These are phyloP conservation scores for Drosophila malerkotliana DNA, from an alignment of 1,140 invertebrate genomes.

Conservation along the genomic window DNA sequence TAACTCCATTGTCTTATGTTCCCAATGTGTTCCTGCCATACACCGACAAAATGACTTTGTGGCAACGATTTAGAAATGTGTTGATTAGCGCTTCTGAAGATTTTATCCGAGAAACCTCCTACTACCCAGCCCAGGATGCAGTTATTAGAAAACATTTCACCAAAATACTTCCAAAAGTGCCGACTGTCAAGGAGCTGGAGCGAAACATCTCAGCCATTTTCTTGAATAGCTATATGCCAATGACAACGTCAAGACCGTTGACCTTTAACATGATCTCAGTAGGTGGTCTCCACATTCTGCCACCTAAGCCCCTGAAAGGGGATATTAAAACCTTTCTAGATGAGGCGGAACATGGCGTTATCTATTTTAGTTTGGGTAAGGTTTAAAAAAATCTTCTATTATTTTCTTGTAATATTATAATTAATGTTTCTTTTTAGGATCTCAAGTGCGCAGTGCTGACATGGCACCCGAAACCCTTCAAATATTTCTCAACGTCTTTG, in stretches of 20 bases:
- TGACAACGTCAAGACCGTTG: slow-evolving; percentile 83
- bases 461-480: slow-evolving; percentile 83
- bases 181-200: slow-evolving; percentile 84
- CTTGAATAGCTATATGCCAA: slow-evolving; percentile 84
- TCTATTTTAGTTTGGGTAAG: slow-evolving; percentile 86
- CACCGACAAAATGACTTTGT: slow-evolving; percentile 74
- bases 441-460: slow-evolving; percentile 72
- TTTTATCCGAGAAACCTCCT: slow-evolving; percentile 38
- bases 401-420: not conserved
- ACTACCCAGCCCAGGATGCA: slow-evolving; percentile 67
- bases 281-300: slow-evolving; percentile 84
- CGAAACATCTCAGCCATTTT: slow-evolving; percentile 85
- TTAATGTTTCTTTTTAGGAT: slow-evolving; percentile 30
- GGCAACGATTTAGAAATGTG: slow-evolving; percentile 75
- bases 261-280: slow-evolving; percentile 84
- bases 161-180: slow-evolving; percentile 37
- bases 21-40: slow-evolving; percentile 62
- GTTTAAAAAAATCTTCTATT: not conserved
- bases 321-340: slow-evolving; percentile 72
- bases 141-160: slow-evolving; percentile 66
- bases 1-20: slow-evolving; percentile 74
- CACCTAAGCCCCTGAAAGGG: slow-evolving; percentile 73
- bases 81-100: slow-evolving; percentile 44
- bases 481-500: slow-evolving; percentile 85
- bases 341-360: slow-evolving; percentile 83